Conservation (phyloP, 2,113 vertebrate species). For the Thryonomys swinderianus region DNA sequence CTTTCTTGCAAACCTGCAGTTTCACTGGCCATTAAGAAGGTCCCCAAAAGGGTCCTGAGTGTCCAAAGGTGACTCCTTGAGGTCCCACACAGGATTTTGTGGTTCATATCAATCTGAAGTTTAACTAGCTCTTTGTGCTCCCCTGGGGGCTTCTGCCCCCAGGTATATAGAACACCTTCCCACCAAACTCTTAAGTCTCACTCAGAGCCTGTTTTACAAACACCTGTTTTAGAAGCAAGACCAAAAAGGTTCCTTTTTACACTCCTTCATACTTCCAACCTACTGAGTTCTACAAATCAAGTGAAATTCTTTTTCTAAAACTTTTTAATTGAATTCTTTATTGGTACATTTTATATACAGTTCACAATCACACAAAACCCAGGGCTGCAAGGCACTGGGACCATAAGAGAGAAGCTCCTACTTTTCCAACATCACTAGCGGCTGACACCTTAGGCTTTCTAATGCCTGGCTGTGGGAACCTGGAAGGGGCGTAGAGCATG, state of each 20-base stretch:
- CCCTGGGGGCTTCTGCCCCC: neutral
- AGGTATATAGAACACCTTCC: neutral
- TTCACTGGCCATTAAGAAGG: neutral
- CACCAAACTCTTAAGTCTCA: neutral
- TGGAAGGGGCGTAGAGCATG: accelerated
- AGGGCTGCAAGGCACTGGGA: too few species aligned
- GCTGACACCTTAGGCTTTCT: neutral
- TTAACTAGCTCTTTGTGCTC: neutral
- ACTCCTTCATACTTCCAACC: neutral
- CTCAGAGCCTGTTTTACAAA: neutral
- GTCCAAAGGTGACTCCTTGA: neutral
- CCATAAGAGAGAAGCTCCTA: neutral
- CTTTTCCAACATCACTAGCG: neutral
- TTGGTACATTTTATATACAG: too few species aligned
- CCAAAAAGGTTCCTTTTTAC: neutral
- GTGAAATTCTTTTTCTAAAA: neutral
- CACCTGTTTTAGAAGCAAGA: neutral
- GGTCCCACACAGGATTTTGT: neutral
- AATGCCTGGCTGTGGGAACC: neutral
- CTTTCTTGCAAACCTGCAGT: neutral
- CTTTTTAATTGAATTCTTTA: too few species aligned
- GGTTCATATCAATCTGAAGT: neutral
- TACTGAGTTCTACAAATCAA: neutral
- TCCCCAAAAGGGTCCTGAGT: neutral
- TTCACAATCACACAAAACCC: too few species aligned